Base-by-base conservation (phyloP, 2,113 vertebrate genomes). In the Anthoscopus minutus region DNA sequence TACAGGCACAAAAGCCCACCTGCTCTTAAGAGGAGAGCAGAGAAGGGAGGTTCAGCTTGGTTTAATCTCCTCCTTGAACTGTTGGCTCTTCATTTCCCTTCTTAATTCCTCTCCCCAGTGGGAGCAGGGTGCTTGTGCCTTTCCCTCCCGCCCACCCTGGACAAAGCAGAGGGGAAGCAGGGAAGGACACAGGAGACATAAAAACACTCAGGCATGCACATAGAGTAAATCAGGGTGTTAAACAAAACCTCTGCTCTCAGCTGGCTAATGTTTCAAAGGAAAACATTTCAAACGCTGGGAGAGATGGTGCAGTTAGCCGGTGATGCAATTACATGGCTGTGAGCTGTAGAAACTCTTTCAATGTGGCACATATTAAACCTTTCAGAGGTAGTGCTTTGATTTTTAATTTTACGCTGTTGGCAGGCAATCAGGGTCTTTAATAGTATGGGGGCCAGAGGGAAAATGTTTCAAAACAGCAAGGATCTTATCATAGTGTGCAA, bases 321-420 rank as follows among this genome's bases (percentile, higher is more conserved):
- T 88, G 97, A 96, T 97, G 96, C 96, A 95, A 95, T 96, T 97
- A 98, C 97, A 97, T 96, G 97, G 88, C 96, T 97, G 96, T 96
- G 93, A 96, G 94, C 97, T 94, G 94, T 89, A 97, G 92, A 97
- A 96, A 92, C 91, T 89, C 92, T 94, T 97, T 97, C 96, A 93
- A n/a, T 94, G 92, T 96, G 94, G 96, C 97, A 96, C 62, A 82
- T 96, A 96, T 97, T 97, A 98, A 98, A 98, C 96, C 97, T 98
- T 98, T 97, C 97, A 92, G 96, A 97, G 96, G 97, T 96, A 96
- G 77, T 62, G 81, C 97, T 98, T 98, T 98, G 98, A 98, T 98
- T 98, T 98, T 98, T 98, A 98, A 98, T 98, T 98, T 98, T 98
- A 97, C 23, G 38, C 97, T 98, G 95, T 97, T 98, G 97, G 97